Conservation (phyloP, 2,113 vertebrate species). For the Calyptommatus sinebrachiatus region DNA sequence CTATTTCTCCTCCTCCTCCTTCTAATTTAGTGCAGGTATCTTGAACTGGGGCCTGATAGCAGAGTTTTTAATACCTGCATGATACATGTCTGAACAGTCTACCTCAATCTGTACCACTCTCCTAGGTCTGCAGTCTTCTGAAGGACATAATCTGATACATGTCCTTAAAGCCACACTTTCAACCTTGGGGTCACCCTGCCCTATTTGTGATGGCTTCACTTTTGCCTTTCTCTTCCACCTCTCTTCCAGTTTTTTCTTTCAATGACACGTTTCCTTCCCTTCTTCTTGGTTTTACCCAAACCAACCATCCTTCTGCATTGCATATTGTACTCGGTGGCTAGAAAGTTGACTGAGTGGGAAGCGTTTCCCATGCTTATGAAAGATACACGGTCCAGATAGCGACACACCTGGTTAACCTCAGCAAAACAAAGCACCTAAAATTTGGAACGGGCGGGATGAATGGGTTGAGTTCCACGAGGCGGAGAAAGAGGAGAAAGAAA, state of each 20-base stretch:
- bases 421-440: constrained; percentile 1
- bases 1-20: too few relatives aligned
- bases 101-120: too few relatives aligned
- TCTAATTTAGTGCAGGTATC: too few relatives aligned
- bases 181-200: too few relatives aligned
- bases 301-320: neutral
- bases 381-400: constrained; percentile 1
- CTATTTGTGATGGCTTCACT: too few relatives aligned
- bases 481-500: constrained; percentile 52
- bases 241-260: neutral
- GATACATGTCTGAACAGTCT: too few relatives aligned
- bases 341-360: neutral
- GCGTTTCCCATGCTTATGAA: neutral
- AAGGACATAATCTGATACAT: too few relatives aligned
- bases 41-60: too few relatives aligned
- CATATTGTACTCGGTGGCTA: neutral
- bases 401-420: constrained; percentile 50
- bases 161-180: too few relatives aligned
- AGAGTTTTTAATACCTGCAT: too few relatives aligned
- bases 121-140: too few relatives aligned
- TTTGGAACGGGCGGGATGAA: constrained; percentile 60
- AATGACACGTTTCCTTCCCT: neutral
- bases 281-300: neutral
- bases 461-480: constrained; percentile 57
- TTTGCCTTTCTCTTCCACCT: too few relatives aligned